These are phyloP conservation scores for Amphipoea lucens DNA, from an alignment of 2,888 invertebrate genomes.

Conservation along the genomic window DNA sequence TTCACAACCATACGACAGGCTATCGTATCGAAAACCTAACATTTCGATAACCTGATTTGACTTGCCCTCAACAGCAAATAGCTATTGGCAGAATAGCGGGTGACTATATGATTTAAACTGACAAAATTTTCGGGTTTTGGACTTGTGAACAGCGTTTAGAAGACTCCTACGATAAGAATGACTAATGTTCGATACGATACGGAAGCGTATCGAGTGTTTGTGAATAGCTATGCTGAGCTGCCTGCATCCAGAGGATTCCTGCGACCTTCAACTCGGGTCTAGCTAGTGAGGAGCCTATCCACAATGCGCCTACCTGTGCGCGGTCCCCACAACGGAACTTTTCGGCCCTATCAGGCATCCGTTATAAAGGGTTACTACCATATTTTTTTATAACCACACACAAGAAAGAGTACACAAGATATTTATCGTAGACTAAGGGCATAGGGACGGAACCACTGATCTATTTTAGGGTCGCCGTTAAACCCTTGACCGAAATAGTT, in stretches of 20 bases:
- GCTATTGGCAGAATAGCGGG: too few relatives aligned
- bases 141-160: too few relatives aligned
- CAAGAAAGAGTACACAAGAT: not conserved
- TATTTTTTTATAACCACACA: not conserved
- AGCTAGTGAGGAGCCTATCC: too few relatives aligned
- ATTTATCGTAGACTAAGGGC: not conserved
- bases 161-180: too few relatives aligned
- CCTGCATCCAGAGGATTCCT: rapidly evolving
- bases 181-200: too few relatives aligned
- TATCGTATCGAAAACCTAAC: too few relatives aligned
- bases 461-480: constrained; percentile 9
- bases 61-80: too few relatives aligned
- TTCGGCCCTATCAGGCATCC: not conserved
- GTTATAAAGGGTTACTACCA: constrained; percentile 1
- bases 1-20: too few relatives aligned
- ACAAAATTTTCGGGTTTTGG: too few relatives aligned
- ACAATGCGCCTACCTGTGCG: not conserved
- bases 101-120: too few relatives aligned
- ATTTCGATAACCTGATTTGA: too few relatives aligned
- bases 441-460: constrained; percentile 18
- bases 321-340: not conserved
- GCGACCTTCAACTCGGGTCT: not conserved
- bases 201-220: too few relatives aligned
- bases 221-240: not conserved
- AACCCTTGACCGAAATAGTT: constrained; percentile 25